Percentiles rank a stretch among this genome's conserved stretches.
Evolutionary conservation across 2,888 invertebrate species (phyloP).

Genomic region (Heteropelma amictum): DNA sequence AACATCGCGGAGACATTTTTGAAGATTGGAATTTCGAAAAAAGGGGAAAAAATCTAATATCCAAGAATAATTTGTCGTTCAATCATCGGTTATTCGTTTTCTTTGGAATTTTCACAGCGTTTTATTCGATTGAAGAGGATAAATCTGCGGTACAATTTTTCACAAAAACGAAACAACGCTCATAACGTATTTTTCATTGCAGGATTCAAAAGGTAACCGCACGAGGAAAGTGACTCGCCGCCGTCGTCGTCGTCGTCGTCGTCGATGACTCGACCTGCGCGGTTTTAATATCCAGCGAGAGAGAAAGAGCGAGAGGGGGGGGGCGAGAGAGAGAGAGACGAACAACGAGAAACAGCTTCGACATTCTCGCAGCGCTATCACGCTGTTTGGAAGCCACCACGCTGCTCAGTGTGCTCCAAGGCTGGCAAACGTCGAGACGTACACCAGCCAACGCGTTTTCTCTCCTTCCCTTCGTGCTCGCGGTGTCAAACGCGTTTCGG

Average conservation of each 20-base stretch:
- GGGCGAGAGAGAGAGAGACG: background rate
- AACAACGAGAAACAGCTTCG: background rate
- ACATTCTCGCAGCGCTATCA: slow-evolving; percentile 38
- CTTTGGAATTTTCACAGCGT: no score
- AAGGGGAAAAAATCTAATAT: no score
- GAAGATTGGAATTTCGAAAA: no score
- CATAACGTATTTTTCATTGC: slow-evolving; percentile 3
- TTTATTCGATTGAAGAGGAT: no score
- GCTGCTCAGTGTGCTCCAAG: slow-evolving; percentile 54
- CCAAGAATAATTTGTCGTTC: no score
- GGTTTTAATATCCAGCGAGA: slow-evolving; percentile 16
- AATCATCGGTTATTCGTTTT: no score
- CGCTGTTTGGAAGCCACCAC: slow-evolving; percentile 47
- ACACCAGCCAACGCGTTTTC: slow-evolving; percentile 17
- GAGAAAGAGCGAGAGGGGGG: slow-evolving; percentile 1
- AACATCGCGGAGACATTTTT: no score
- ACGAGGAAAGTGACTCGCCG: slow-evolving; percentile 35
- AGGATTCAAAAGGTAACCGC: background rate
- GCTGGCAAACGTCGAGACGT: slow-evolving; percentile 52
- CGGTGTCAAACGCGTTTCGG: slow-evolving; percentile 16
- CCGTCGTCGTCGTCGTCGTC: slow-evolving; percentile 25
- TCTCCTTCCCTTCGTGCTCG: background rate
- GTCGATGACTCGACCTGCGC: slow-evolving; percentile 41
- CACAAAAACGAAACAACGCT: background rate
- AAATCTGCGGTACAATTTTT: no score